These are phyloP conservation scores for Rhogogaster chlorosoma DNA, from an alignment of 2,888 invertebrate species.

Conservation along the genomic window DNA sequence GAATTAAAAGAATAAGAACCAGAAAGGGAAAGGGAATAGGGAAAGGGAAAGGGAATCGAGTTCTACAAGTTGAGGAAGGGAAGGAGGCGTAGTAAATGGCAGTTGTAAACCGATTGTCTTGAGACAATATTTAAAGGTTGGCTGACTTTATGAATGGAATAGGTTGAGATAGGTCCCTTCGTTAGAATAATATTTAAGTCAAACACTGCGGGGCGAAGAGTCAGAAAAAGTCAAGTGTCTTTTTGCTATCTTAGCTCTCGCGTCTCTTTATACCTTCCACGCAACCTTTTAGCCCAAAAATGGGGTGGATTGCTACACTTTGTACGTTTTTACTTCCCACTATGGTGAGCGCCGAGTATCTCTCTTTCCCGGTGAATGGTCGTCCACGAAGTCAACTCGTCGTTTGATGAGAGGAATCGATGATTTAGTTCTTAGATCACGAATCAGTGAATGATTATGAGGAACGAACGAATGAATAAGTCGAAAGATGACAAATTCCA, in stretches of 20 bases:
- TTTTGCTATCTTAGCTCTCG: not conserved
- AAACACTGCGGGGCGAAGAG: conserved; percentile 60
- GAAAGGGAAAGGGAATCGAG: not conserved
- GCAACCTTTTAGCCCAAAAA: not conserved
- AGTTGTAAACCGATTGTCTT: conserved; percentile 64
- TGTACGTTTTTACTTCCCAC: not conserved
- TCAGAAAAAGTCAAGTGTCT: conserved; percentile 59
- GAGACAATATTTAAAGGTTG: conserved; percentile 68
- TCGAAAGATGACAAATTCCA: not conserved
- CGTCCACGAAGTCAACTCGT: not conserved
- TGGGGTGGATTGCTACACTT: not conserved
- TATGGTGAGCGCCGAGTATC: not conserved
- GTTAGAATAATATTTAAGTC: conserved; percentile 70
- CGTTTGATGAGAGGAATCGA: conserved; percentile 3
- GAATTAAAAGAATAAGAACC: conserved; percentile 59
- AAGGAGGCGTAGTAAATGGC: conserved; percentile 34
- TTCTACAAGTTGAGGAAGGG: not conserved
- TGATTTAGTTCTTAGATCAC: not conserved
- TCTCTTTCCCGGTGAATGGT: too few relatives aligned
- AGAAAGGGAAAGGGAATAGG: not conserved
- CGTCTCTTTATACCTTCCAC: not conserved
- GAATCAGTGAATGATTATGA: not conserved
- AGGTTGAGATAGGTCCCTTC: conserved; percentile 52
- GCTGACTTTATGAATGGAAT: conserved; percentile 64
- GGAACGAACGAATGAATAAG: not conserved